Conservation (phyloP, 2,888 invertebrate genomes). For the Eucriotettix oculatus region DNA sequence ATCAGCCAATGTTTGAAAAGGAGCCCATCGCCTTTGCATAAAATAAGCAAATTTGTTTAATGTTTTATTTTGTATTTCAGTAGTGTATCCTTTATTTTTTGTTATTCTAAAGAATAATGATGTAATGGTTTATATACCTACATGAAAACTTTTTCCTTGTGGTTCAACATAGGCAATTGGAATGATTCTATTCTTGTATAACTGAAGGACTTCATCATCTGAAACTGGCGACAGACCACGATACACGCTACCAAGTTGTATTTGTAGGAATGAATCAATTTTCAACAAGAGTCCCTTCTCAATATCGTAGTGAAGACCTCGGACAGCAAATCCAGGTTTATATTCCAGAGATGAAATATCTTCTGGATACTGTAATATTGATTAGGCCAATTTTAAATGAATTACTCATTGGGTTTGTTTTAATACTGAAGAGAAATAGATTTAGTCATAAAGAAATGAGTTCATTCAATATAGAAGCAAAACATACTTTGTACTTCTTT, state of each 20-base stretch:
- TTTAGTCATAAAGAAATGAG: no score
- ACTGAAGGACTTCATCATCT: constrained; percentile 65
- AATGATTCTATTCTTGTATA: constrained; percentile 74
- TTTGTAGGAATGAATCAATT: constrained; percentile 90
- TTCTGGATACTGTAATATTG: constrained; percentile 65
- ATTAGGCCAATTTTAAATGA: no score
- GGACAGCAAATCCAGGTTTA: constrained; percentile 83
- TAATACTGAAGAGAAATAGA: no score
- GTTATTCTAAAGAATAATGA: no score
- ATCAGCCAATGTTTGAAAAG: no score
- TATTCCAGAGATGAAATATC: constrained; percentile 69
- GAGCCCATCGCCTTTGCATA: no score
- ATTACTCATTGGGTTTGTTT: no score
- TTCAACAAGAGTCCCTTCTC: constrained; percentile 86
- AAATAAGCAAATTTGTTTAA: no score
- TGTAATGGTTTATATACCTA: constrained; percentile 23
- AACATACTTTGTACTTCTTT: constrained; percentile 63
- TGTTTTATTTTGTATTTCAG: no score
- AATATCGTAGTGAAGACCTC: constrained; percentile 96
- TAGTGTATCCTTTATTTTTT: no score
- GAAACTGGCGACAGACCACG: constrained; percentile 65
- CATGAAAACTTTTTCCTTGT: constrained; percentile 50
- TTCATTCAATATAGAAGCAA: no score
- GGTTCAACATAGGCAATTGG: constrained; percentile 80
- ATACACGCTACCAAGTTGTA: constrained; percentile 89